phyloP scores from a whole-genome alignment of 2,797 vertebrate species.

The Alectoris magna region DNA sequence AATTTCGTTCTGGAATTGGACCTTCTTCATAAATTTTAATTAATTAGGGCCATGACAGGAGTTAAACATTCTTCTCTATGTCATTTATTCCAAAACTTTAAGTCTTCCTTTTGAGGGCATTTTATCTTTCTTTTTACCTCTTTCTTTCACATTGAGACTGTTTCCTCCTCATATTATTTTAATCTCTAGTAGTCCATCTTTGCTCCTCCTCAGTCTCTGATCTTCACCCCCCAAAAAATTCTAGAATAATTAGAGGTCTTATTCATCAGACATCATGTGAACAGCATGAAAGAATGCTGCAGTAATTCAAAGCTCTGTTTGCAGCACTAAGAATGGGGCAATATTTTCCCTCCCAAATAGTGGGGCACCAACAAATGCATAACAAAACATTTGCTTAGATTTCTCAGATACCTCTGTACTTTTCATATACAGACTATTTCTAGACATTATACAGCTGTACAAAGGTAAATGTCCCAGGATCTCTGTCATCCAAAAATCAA shows the following conservation, averaged over 20 bases:
- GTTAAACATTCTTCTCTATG: background rate
- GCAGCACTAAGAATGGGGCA: background rate
- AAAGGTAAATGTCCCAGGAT: background rate
- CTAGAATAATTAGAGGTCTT: background rate
- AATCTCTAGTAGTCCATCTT: background rate
- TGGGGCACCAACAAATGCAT: background rate
- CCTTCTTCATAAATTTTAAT: background rate
- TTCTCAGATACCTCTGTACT: background rate
- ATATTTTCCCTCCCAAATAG: background rate
- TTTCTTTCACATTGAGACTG: background rate
- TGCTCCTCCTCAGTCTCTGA: background rate
- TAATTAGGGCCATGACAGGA: background rate
- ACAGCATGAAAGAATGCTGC: background rate
- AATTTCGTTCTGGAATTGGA: background rate
- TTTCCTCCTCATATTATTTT: slow-evolving; percentile 16
- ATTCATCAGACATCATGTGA: slow-evolving; percentile 18
- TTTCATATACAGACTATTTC: background rate
- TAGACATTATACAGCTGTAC: background rate
- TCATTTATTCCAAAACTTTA: background rate
- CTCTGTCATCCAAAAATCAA: background rate
- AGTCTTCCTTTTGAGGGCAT: background rate
- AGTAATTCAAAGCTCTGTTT: background rate
- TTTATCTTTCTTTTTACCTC: background rate
- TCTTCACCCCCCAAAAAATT: background rate
- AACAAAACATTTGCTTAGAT: background rate